A percentile compares a stretch with the other conserved stretches of the same genome.
These are phyloP conservation scores for Gymnopithys bicolor DNA, from an alignment of 2,797 vertebrate species.

Conservation along the genomic window DNA sequence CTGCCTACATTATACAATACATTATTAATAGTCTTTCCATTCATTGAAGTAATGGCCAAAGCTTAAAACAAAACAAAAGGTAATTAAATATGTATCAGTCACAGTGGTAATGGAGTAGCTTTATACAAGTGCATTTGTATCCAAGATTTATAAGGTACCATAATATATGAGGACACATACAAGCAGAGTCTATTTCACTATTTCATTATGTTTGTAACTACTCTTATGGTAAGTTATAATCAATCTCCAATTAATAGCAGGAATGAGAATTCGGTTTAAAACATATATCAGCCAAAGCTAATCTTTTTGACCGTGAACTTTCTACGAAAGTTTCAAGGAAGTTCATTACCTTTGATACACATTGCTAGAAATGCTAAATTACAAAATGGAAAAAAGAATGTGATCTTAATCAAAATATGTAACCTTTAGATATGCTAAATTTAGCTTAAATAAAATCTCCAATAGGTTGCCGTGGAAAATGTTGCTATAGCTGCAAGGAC, in stretches of 20 bases:
- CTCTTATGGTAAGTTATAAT: neutral
- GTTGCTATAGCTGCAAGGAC: slow-evolving; percentile 82
- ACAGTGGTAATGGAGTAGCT: neutral
- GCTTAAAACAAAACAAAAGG: slow-evolving; percentile 4
- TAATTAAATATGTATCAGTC: neutral
- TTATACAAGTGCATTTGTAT: neutral
- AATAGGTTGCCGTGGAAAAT: slow-evolving; percentile 80
- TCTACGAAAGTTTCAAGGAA: slow-evolving; percentile 35
- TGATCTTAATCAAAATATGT: slow-evolving; percentile 71
- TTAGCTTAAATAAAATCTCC: slow-evolving; percentile 73
- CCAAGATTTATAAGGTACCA: neutral
- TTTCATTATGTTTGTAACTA: neutral
- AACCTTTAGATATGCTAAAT: slow-evolving; percentile 76
- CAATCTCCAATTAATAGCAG: neutral
- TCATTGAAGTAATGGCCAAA: neutral
- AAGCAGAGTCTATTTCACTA: neutral
- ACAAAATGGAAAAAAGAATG: slow-evolving; percentile 44
- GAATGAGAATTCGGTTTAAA: slow-evolving; percentile 26
- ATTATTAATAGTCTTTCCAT: neutral
- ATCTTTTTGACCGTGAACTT: slow-evolving; percentile 17
- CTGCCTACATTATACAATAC: neutral
- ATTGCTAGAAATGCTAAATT: slow-evolving; percentile 7
- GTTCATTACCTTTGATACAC: neutral
- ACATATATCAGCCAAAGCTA: neutral
- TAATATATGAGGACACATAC: neutral